Percentiles rank a stretch among this genome's conserved stretches.
These are phyloP conservation scores for Oceanodroma tethys DNA, from an alignment of 2,113 vertebrate genomes.

Conservation along the genomic window DNA sequence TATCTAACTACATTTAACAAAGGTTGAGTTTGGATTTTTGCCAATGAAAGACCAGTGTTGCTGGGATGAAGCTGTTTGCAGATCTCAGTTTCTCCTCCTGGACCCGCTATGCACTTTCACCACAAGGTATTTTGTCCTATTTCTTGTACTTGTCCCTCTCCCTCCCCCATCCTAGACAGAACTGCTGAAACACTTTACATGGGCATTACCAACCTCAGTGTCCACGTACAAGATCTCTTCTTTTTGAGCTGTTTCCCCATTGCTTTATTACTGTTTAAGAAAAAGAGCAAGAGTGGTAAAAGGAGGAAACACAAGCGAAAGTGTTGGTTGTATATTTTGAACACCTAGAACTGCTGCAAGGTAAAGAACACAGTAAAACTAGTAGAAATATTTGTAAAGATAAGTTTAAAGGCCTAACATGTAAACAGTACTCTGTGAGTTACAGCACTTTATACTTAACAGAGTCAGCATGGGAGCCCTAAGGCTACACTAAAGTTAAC, in stretches of 20 bases:
- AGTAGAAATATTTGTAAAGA: not conserved
- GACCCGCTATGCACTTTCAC: too few relatives aligned
- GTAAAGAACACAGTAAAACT: not conserved
- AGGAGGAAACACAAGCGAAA: not conserved
- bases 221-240: not conserved
- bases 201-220: not conserved
- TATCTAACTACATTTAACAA: not conserved
- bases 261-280: not conserved
- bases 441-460: not conserved
- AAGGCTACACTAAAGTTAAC: conserved; percentile 17
- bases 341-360: not conserved
- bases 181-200: not conserved
- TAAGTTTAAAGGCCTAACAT: not conserved
- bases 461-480: not conserved
- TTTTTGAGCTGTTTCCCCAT: not conserved
- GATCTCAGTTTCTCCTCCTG: not conserved
- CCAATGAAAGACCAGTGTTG: not conserved
- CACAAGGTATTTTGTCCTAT: not conserved
- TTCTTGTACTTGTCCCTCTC: not conserved
- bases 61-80: not conserved
- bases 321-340: not conserved
- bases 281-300: not conserved
- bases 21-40: not conserved
- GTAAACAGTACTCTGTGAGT: not conserved
- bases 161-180: too few relatives aligned